These are phyloP conservation scores for Myodes glareolus DNA, from an alignment of 2,113 vertebrate genomes.

Conservation along the genomic window DNA sequence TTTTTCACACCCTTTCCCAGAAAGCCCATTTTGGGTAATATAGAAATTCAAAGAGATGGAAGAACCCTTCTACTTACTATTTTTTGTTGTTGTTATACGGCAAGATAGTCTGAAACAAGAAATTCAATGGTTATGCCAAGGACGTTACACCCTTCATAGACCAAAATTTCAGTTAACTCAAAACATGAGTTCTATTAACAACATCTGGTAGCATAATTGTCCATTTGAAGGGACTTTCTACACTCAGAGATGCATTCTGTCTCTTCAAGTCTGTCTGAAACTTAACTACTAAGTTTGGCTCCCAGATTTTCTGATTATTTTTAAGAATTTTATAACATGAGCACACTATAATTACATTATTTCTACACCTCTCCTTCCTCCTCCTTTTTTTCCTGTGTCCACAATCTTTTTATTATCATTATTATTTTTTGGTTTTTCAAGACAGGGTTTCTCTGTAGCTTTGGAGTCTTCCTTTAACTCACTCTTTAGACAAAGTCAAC, in stretches of 20 bases:
- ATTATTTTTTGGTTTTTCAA: no score
- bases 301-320: constrained; percentile 16
- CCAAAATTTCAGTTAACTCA: neutral
- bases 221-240: neutral
- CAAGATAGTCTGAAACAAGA: constrained; percentile 20
- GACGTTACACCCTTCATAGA: neutral
- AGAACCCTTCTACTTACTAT: constrained; percentile 1
- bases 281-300: neutral
- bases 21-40: neutral
- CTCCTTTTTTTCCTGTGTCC: neutral
- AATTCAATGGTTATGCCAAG: constrained; percentile 18
- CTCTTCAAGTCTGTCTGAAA: constrained; percentile 7
- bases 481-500: no score
- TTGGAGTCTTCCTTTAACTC: no score
- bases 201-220: neutral
- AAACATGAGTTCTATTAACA: neutral
- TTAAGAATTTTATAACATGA: neutral
- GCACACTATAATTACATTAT: neutral
- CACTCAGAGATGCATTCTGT: neutral
- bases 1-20: neutral
- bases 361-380: neutral
- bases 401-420: neutral
- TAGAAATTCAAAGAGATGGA: neutral
- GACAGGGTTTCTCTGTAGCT: no score
- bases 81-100: neutral